A percentile compares a stretch with the other conserved stretches of the same genome.
Conservation (phyloP, 2,113 vertebrate genomes). For the Fregetta grallaria region DNA sequence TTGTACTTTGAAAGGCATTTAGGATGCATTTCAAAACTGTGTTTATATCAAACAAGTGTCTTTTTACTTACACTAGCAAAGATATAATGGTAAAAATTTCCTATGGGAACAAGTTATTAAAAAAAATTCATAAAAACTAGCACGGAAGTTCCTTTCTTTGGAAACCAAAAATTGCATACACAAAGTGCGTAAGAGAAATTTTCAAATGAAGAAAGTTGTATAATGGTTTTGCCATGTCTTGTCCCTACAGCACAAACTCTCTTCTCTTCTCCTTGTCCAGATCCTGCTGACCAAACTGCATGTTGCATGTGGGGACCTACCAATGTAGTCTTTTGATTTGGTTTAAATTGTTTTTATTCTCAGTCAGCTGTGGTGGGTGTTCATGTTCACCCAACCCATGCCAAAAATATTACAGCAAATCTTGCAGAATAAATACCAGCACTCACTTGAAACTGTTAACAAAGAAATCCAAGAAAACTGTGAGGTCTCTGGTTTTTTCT, state of each 20-base stretch:
- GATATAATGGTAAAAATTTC: not conserved
- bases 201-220: not conserved
- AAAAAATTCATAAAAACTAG: not conserved
- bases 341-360: not conserved
- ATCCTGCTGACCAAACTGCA: not conserved
- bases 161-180: not conserved
- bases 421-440: not conserved
- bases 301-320: not conserved
- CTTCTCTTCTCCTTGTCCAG: not conserved
- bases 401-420: not conserved
- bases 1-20: not conserved
- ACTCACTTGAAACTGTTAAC: not conserved
- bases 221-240: not conserved
- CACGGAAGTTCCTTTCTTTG: not conserved
- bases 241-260: not conserved
- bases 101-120: not conserved
- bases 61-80: not conserved
- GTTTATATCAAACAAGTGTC: not conserved
- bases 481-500: not conserved
- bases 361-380: not conserved
- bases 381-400: not conserved
- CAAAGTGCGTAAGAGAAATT: accelerated
- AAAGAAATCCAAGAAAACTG: constrained; percentile 25
- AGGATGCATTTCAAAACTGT: not conserved
- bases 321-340: not conserved